Evolutionary conservation across 2,888 invertebrate species (phyloP).

Genomic region (Noctua pronuba): DNA sequence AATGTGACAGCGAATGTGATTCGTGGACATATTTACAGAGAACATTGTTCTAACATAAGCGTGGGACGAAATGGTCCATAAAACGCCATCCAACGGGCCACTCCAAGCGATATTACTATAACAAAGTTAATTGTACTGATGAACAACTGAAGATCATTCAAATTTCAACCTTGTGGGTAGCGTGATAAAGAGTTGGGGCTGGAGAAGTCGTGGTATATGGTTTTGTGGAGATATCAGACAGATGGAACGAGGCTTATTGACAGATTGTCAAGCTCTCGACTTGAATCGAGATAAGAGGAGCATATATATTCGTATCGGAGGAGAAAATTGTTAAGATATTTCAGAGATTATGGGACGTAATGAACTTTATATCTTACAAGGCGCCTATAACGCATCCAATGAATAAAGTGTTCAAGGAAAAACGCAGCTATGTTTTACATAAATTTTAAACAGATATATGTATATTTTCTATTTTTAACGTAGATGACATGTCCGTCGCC

Average conservation of each 20-base stretch:
- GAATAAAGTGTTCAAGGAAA: background rate
- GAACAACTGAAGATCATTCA: background rate
- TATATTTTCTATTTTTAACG: slow-evolving; percentile 13
- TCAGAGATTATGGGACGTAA: slow-evolving; percentile 7
- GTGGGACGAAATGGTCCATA: slow-evolving; percentile 68
- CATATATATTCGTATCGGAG: slow-evolving; percentile 35
- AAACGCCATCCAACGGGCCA: slow-evolving; percentile 61
- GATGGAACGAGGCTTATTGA: slow-evolving; percentile 65
- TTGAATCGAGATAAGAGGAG: slow-evolving; percentile 57
- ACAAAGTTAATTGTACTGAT: slow-evolving; percentile 20
- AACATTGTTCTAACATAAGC: slow-evolving; percentile 64
- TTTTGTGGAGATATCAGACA: slow-evolving; percentile 54
- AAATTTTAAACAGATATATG: background rate
- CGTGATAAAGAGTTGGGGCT: background rate
- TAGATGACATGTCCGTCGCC: slow-evolving; percentile 4
- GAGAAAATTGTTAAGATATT: slow-evolving; percentile 36
- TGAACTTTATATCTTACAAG: background rate
- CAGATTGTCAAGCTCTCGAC: slow-evolving; percentile 64
- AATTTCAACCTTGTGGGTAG: slow-evolving; percentile 29
- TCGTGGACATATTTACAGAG: slow-evolving; percentile 60
- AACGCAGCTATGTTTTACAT: background rate
- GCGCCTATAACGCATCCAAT: background rate
- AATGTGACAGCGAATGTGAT: slow-evolving; percentile 48
- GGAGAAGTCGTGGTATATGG: background rate
- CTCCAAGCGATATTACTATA: slow-evolving; percentile 58